Conservation (phyloP, 2,888 invertebrate genomes). For the Pyrochroa serraticornis region DNA sequence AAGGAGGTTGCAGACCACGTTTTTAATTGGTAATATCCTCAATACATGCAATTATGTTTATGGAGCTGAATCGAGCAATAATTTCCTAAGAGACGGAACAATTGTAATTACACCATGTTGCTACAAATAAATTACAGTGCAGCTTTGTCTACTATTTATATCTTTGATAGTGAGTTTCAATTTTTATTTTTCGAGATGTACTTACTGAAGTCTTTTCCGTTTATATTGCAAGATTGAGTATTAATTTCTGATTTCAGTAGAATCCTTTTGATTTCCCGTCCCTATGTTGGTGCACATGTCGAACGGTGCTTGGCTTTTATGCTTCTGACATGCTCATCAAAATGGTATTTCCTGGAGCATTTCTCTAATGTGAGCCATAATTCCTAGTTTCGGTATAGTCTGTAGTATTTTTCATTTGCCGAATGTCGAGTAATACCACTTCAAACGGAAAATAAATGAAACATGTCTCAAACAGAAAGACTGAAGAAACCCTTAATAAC, state of each 20-base stretch:
- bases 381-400: too few relatives aligned
- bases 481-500: too few relatives aligned
- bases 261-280: too few relatives aligned
- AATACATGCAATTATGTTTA: slow-evolving; percentile 23
- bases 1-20: background rate
- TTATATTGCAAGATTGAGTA: background rate
- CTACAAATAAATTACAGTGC: slow-evolving; percentile 18
- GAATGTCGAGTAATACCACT: background rate
- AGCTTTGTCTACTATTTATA: background rate
- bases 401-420: too few relatives aligned
- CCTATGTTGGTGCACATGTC: too few relatives aligned
- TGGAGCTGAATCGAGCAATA: slow-evolving; percentile 19
- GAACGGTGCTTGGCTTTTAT: too few relatives aligned
- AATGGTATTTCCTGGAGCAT: too few relatives aligned
- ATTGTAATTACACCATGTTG: slow-evolving; percentile 20
- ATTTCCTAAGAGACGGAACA: slow-evolving; percentile 26
- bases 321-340: too few relatives aligned
- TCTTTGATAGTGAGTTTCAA: slow-evolving; percentile 6
- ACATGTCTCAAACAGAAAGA: too few relatives aligned
- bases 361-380: too few relatives aligned
- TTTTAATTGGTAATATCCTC: slow-evolving; percentile 22
- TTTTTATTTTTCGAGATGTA: background rate
- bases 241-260: too few relatives aligned
- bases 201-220: background rate
- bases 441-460: background rate